A percentile compares a stretch with the other conserved stretches of the same genome.
phyloP scores from a whole-genome alignment of 2,113 vertebrate genomes.

The Larimichthys crocea region DNA sequence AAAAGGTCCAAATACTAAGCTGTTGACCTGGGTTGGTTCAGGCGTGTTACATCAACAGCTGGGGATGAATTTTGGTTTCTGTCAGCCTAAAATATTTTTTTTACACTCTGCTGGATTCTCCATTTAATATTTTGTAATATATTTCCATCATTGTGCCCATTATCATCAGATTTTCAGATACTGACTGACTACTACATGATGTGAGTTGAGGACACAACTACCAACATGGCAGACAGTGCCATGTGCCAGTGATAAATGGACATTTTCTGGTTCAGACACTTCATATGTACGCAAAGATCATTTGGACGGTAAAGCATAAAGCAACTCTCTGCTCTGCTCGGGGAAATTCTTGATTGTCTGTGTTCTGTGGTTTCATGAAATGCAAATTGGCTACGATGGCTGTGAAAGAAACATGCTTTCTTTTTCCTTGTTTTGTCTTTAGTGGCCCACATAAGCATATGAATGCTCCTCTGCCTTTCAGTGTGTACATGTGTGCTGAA shows the following conservation, averaged over 20 bases:
- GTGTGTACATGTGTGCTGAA: constrained; percentile 35
- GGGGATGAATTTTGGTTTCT: not conserved
- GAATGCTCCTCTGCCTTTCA: constrained; percentile 28
- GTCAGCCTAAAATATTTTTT: not conserved
- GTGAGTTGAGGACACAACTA: too few species aligned
- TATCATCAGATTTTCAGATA: too few species aligned
- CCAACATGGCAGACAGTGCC: too few species aligned
- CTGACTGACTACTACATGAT: too few species aligned
- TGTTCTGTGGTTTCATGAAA: constrained; percentile 16
- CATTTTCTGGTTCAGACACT: constrained; percentile 17
- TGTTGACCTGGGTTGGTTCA: not conserved
- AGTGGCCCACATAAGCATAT: constrained; percentile 32
- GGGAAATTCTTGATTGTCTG: constrained; percentile 42
- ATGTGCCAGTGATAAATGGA: too few species aligned
- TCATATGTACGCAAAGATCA: constrained; percentile 1
- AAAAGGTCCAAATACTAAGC: not conserved
- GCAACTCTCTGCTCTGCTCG: constrained; percentile 26
- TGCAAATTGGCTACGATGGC: constrained; percentile 22
- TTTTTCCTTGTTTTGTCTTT: constrained; percentile 24
- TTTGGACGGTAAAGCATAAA: constrained; percentile 35
- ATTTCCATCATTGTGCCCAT: too few species aligned
- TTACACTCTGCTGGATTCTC: not conserved
- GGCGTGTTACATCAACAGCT: not conserved
- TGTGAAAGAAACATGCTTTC: constrained; percentile 30
- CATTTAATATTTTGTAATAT: not conserved